phyloP scores from a whole-genome alignment of 2,888 invertebrate genomes.

The Gari tellinella region DNA sequence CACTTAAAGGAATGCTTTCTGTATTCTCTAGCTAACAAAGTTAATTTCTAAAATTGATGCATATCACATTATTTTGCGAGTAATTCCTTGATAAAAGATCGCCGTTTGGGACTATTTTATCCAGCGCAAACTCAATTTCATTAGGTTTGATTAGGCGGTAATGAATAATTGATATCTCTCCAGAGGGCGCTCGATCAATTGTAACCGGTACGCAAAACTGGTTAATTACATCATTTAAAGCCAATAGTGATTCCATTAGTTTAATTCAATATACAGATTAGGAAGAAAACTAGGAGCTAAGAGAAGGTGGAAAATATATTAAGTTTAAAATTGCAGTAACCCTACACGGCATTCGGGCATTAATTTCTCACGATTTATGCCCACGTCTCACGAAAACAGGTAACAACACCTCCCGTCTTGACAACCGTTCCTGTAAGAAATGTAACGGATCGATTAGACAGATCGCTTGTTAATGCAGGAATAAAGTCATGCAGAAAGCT shows the following conservation, averaged over 20 bases:
- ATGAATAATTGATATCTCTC: conserved; percentile 54
- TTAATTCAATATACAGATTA: conserved; percentile 18
- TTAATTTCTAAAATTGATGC: conserved; percentile 61
- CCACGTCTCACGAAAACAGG: too few species aligned
- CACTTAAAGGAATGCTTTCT: conserved; percentile 36
- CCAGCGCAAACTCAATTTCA: conserved; percentile 51
- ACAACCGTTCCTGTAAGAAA: too few species aligned
- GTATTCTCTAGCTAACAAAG: conserved; percentile 45
- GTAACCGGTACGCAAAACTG: conserved; percentile 24
- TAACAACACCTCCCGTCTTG: too few species aligned
- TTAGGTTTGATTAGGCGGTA: conserved; percentile 45
- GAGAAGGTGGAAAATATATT: too few species aligned
- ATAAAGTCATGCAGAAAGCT: too few species aligned
- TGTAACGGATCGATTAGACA: too few species aligned
- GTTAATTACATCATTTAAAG: conserved; percentile 42
- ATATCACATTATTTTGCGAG: conserved; percentile 48
- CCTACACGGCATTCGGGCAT: too few species aligned
- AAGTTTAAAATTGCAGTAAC: too few species aligned
- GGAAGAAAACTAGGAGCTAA: too few species aligned
- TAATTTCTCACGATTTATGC: too few species aligned
- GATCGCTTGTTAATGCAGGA: too few species aligned
- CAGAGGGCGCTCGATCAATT: conserved; percentile 12
- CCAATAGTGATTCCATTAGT: conserved; percentile 25
- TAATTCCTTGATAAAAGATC: conserved; percentile 55
- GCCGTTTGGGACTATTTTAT: conserved; percentile 56